Conservation (phyloP, 2,113 vertebrate genomes). For the Coptodon bakossiorum region DNA sequence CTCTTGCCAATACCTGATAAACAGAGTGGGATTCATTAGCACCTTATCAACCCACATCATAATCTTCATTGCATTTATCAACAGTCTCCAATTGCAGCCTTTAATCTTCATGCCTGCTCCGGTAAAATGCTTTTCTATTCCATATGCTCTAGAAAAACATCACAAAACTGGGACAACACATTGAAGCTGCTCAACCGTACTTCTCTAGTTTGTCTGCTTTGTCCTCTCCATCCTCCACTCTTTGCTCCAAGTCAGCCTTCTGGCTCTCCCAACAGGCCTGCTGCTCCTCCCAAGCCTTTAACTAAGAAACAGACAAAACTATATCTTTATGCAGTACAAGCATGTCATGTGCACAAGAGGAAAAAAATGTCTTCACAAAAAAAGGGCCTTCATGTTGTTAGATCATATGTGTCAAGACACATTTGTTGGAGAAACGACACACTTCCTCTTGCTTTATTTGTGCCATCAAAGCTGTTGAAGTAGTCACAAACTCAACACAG, state of each 20-base stretch:
- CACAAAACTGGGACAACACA: background rate
- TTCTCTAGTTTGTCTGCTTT: slow-evolving; percentile 84
- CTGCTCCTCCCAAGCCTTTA: slow-evolving; percentile 72
- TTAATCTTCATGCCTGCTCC: background rate
- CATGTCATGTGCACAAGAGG: background rate
- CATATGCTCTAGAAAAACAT: background rate
- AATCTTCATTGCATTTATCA: background rate
- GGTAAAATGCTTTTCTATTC: background rate
- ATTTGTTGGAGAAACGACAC: background rate
- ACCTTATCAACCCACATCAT: background rate
- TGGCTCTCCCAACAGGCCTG: slow-evolving; percentile 73
- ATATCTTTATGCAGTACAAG: background rate
- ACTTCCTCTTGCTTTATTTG: background rate
- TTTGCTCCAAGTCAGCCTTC: slow-evolving; percentile 76
- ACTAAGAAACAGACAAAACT: slow-evolving; percentile 47
- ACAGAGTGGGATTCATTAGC: background rate
- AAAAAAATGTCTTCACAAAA: background rate
- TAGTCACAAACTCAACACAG: background rate
- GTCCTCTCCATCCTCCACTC: slow-evolving; percentile 79
- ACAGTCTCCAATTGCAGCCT: background rate
- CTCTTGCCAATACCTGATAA: slow-evolving; percentile 82
- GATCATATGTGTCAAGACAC: background rate
- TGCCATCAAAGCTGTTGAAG: background rate
- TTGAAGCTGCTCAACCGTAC: background rate
- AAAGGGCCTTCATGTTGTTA: background rate